A percentile compares a stretch with the other conserved stretches of the same genome.
Evolutionary conservation across 2,888 invertebrate species (phyloP).

Genomic region (Drosophila rubida): DNA sequence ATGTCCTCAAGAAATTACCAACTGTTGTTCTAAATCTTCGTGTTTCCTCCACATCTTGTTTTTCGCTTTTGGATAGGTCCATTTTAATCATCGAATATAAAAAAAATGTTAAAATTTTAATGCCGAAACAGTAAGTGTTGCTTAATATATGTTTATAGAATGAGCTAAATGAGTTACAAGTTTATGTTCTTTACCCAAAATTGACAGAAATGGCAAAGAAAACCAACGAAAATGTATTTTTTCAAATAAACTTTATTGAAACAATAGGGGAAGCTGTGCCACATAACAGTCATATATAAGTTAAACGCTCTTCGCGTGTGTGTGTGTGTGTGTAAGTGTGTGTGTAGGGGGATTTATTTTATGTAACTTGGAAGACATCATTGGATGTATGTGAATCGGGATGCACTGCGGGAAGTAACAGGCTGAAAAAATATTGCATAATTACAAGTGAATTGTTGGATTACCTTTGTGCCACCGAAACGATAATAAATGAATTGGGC

Average conservation of each 20-base stretch:
- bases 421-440: too few species aligned
- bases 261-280: neutral
- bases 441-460: neutral
- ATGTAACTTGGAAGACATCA: constrained; percentile 39
- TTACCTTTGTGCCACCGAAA: constrained; percentile 38
- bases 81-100: too few species aligned
- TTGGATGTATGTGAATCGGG: constrained; percentile 17
- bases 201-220: too few species aligned
- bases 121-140: constrained; percentile 26
- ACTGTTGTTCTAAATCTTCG: too few species aligned
- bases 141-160: constrained; percentile 11
- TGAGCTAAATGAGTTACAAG: neutral
- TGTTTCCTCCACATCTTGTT: too few species aligned
- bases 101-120: neutral
- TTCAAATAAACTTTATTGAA: constrained; percentile 13
- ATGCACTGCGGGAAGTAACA: constrained; percentile 6
- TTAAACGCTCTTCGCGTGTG: neutral
- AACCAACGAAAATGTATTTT: neutral
- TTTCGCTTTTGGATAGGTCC: too few species aligned
- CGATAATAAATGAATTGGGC: constrained; percentile 17
- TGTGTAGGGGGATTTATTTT: constrained; percentile 19
- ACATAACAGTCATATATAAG: neutral
- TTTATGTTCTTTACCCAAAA: too few species aligned
- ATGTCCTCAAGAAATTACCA: too few species aligned
- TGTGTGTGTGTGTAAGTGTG: neutral